Evolutionary conservation across 2,888 invertebrate genomes (phyloP).

Genomic region (Fragum sueziense): DNA sequence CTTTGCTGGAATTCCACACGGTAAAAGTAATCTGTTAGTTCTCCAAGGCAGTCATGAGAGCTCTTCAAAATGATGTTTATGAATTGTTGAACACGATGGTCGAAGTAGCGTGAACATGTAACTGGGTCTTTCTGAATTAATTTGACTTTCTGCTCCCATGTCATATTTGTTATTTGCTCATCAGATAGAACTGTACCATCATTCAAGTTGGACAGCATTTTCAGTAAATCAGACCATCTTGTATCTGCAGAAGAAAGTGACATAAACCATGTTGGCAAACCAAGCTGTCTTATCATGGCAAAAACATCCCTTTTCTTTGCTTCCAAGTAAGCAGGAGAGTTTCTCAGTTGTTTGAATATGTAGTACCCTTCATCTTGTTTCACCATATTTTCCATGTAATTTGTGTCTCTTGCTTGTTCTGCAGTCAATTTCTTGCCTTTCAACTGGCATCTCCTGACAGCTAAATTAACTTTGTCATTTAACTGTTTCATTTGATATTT

Average conservation of each 20-base stretch:
- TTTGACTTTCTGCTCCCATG: too few species aligned
- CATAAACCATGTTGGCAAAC: slow-evolving; percentile 61
- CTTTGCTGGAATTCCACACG: too few species aligned
- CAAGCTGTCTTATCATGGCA: slow-evolving; percentile 62
- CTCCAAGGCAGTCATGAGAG: slow-evolving; percentile 39
- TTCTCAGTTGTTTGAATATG: slow-evolving; percentile 62
- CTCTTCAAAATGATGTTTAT: slow-evolving; percentile 48
- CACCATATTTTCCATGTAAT: slow-evolving; percentile 46
- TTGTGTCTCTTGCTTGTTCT: slow-evolving; percentile 24
- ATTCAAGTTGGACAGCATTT: slow-evolving; percentile 45
- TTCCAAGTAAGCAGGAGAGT: slow-evolving; percentile 35
- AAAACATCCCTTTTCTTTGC: slow-evolving; percentile 56
- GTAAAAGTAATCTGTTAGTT: slow-evolving; percentile 40
- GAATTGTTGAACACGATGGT: slow-evolving; percentile 52
- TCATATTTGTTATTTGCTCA: slow-evolving; percentile 53
- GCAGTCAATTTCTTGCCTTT: slow-evolving; percentile 39
- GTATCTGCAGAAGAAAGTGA: slow-evolving; percentile 56
- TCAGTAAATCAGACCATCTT: slow-evolving; percentile 56
- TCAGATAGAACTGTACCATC: slow-evolving; percentile 37
- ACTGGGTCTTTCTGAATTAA: too few species aligned
- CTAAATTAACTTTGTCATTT: slow-evolving; percentile 50
- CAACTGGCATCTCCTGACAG: slow-evolving; percentile 45
- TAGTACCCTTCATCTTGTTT: slow-evolving; percentile 77
- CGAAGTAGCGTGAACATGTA: too few species aligned
- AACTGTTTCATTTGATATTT: slow-evolving; percentile 4